Base-by-base conservation (phyloP, 30 jellyfish, hydroid and myxozoan genomes). In the Nemopilema nomurai region DNA sequence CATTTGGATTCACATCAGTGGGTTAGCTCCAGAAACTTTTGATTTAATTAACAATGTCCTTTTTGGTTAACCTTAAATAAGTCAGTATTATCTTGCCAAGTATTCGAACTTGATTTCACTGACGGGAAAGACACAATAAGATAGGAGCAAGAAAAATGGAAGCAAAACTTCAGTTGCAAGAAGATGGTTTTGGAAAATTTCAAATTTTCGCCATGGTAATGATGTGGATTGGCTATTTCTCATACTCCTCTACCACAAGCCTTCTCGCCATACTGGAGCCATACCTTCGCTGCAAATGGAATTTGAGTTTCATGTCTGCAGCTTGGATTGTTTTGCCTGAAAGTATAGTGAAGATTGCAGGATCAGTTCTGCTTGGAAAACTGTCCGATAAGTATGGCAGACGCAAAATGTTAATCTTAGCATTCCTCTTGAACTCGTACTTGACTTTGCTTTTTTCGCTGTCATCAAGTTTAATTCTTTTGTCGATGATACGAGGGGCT, bases 331-430 rank as follows among this genome's bases (percentile, higher is more conserved):
- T 71, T 29, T 24, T 57, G n/a, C 30, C 67, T 16, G 66, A 71
- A 20, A 7, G 3, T 9, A 20, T 71, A 3, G 67, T 28, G 3
- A 52, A 57, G 13, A 71, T 71, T 1, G 22, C 30, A 4, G 33
- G 62, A 18, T 41, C 82, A 8, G 25, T 28, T 9, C 16, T 28
- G 18, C 22, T 71, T 28, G 82, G 82, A 1, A 71, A 31, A 71
- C 16, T 31, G 28, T 67, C 77, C 7, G 77, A 67, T 67, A 49
- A 13, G 33, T 76, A 20, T 52, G 86, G 86, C 1, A 51, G 86
- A 16, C 74, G 74, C 0, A 50, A 29, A 22, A 19, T 74, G 18
- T 16, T 76, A 74, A 20, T 49, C 16, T 26, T 52, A 8, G 41
- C 62, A 18, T 52, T 49, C 49, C 7, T 71, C 4, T 21, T 76